Conservation (phyloP, 30 jellyfish, hydroid and myxozoan genomes). For the Aurelia aurita region DNA sequence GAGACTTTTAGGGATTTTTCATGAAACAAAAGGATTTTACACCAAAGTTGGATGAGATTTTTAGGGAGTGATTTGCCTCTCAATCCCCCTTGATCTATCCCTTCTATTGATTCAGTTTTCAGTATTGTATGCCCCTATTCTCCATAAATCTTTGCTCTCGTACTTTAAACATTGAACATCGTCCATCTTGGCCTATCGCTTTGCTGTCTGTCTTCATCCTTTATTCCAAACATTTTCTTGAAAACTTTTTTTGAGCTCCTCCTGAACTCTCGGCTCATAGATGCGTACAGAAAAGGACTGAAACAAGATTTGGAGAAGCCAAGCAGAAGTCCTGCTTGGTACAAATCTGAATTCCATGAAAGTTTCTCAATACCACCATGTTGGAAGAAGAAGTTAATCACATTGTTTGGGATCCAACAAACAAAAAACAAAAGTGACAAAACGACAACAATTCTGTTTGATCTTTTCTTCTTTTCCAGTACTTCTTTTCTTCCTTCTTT, state of each 20-base stretch:
- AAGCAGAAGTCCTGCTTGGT: conserved; percentile 62
- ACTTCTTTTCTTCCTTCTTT: background rate
- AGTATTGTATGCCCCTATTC: too few relatives aligned
- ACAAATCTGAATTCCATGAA: conserved; percentile 80
- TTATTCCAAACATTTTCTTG: conserved; percentile 4
- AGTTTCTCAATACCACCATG: conserved; percentile 19
- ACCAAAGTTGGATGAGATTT: too few relatives aligned
- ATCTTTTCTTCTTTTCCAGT: conserved; percentile 37
- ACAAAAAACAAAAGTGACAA: conserved; percentile 71
- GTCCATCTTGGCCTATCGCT: too few relatives aligned
- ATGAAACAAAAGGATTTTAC: too few relatives aligned
- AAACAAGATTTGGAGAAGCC: conserved; percentile 80
- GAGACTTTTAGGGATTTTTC: too few relatives aligned
- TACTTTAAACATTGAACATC: too few relatives aligned
- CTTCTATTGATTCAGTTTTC: too few relatives aligned
- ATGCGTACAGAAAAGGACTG: conserved; percentile 84
- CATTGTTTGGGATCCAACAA: conserved; percentile 82
- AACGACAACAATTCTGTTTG: conserved; percentile 58
- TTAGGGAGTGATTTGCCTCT: too few relatives aligned
- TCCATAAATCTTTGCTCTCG: too few relatives aligned
- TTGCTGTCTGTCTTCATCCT: background rate
- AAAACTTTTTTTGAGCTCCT: conserved; percentile 29
- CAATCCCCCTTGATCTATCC: too few relatives aligned
- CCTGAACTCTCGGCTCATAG: conserved; percentile 76
- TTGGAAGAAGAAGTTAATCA: conserved; percentile 62